Evolutionary conservation across 2,797 vertebrate species (phyloP).

Genomic region (Coregonus suidteri): DNA sequence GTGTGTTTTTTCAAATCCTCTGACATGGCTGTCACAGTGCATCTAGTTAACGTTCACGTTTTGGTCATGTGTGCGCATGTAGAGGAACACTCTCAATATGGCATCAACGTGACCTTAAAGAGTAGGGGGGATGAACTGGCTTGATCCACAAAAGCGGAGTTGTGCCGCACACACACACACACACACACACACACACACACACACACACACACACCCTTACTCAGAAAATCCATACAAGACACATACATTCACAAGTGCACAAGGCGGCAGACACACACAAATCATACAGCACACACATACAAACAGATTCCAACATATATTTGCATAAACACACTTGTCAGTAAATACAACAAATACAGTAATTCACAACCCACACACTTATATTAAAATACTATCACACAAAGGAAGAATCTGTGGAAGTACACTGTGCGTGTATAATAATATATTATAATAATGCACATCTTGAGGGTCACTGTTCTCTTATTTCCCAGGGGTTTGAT

Average conservation of each 20-base stretch:
- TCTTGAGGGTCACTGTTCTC: neutral
- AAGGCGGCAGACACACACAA: too few species aligned
- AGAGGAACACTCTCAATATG: slow-evolving; percentile 41
- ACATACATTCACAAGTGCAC: neutral
- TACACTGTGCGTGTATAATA: neutral
- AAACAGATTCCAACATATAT: slow-evolving; percentile 1
- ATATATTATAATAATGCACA: neutral
- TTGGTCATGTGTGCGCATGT: slow-evolving; percentile 4
- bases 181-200: slow-evolving; percentile 36
- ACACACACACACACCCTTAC: neutral
- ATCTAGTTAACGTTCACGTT: slow-evolving; percentile 12
- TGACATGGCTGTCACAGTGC: slow-evolving; percentile 53
- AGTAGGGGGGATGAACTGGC: slow-evolving; percentile 44
- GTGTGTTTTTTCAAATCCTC: slow-evolving; percentile 8
- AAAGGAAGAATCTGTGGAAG: neutral
- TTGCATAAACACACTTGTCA: too few species aligned
- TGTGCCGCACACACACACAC: slow-evolving; percentile 43
- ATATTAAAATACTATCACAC: neutral
- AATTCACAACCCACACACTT: neutral
- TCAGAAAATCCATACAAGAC: too few species aligned
- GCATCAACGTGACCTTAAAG: slow-evolving; percentile 61
- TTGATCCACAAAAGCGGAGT: slow-evolving; percentile 42
- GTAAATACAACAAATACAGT: neutral
- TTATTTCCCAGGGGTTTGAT: neutral
- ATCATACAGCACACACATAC: neutral